Conservation (phyloP, 2,113 vertebrate genomes). For the Pteruthius melanotis region DNA sequence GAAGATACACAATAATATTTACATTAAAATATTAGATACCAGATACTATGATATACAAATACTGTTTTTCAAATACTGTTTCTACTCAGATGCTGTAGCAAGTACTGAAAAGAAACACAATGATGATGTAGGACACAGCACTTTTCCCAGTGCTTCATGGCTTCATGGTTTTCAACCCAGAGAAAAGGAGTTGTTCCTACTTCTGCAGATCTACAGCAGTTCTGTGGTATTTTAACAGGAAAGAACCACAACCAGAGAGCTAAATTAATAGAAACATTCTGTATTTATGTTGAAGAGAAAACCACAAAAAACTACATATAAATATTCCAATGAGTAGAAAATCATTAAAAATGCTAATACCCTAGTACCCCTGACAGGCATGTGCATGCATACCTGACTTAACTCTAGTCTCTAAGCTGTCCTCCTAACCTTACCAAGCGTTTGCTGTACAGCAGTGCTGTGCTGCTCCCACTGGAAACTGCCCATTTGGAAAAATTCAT, state of each 20-base stretch:
- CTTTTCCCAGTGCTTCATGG: background rate
- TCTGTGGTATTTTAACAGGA: background rate
- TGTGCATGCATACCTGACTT: fast-evolving
- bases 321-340: background rate
- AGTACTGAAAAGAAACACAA: background rate
- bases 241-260: background rate
- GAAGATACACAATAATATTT: background rate
- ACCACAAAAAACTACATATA: background rate
- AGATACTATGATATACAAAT: background rate
- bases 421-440: constrained; percentile 78
- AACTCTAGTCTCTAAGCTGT: background rate
- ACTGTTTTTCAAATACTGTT: background rate
- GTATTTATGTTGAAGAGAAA: background rate
- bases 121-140: background rate
- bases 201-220: background rate
- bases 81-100: background rate
- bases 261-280: background rate
- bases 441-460: constrained; percentile 92
- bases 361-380: background rate
- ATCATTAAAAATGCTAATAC: background rate
- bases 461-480: constrained; percentile 92
- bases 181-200: background rate
- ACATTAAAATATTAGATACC: background rate
- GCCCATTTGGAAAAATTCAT: constrained; percentile 98
- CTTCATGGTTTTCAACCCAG: background rate